Evolutionary conservation across 2,888 invertebrate species (phyloP), one percentile per base, ranked within the genome.

Genomic region (Dinocampus coccinellae): DNA sequence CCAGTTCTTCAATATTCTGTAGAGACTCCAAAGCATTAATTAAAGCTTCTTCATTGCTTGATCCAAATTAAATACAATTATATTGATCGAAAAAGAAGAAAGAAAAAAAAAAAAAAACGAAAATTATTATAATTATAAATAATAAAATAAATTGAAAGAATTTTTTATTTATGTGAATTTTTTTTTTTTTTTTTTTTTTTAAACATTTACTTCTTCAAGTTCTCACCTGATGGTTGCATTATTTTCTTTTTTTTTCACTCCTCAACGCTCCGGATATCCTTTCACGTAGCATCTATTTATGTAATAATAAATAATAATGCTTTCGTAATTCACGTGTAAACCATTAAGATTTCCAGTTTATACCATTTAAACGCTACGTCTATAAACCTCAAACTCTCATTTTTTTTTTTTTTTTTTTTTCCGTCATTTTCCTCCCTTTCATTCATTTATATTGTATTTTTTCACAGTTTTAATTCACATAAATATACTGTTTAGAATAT

Each of bases 1-100:
- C 78, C 75, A 73, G 61, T 70, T 61, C 62, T 72, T 71, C 62
- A 73, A 75, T 74, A 52, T 29, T 75, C 73, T 70, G 70, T 72
- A 65, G 47, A 47, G 47, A n/a, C n/a, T 47, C 47, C 9, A n/a
- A 7, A n/a, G 47, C 9, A 20, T 47, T 47, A 1, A 47, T 16
- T 47, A 20, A 47, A 7, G 16, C 16, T 47, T 6, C n/a, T 16
- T 16, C 16, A 16, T 3, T 47, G 47, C 7, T 7, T 47, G 16
- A 47, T 47, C 47, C 16, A 7, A 20, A 47, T 47, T 47, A 16
- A 20, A 47, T 16, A 7, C 16, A 20, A 47, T 47, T n/a, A n/a
- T n/a, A n/a, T n/a, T n/a, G n/a, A n/a, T n/a, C n/a, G n/a, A n/a
- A n/a, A n/a, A n/a, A n/a, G n/a, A n/a, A n/a, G n/a, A n/a, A n/a